phyloP scores from a whole-genome alignment of 2,888 invertebrate species.

The Cybosia mesomella region DNA sequence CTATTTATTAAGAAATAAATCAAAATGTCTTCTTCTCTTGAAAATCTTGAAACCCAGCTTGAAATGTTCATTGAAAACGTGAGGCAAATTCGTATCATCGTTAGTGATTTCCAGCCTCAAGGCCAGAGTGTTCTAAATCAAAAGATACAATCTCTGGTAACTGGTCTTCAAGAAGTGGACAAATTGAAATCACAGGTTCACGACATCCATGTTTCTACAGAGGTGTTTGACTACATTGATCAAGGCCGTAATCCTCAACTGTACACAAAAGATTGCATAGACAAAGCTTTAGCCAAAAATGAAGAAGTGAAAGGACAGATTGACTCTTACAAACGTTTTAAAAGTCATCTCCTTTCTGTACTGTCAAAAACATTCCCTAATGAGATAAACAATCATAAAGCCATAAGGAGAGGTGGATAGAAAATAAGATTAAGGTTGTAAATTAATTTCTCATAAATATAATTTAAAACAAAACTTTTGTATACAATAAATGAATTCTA shows the following conservation, averaged over 20 bases:
- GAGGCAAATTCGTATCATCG: slow-evolving; percentile 99
- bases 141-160: slow-evolving; percentile 97
- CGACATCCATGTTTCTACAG: slow-evolving; percentile 98
- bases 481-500: neutral
- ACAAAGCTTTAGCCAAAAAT: slow-evolving; percentile 98
- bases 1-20: neutral
- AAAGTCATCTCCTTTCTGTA: slow-evolving; percentile 96
- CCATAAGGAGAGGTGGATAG: slow-evolving; percentile 93
- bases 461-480: slow-evolving; percentile 7
- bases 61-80: slow-evolving; percentile 99
- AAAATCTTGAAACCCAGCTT: slow-evolving; percentile 96
- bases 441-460: slow-evolving; percentile 6
- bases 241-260: slow-evolving; percentile 99
- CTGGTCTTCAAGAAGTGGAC: slow-evolving; percentile 97
- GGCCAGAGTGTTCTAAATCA: slow-evolving; percentile 99
- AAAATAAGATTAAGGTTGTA: slow-evolving; percentile 25
- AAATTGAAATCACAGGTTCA: slow-evolving; percentile 96
- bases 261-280: slow-evolving; percentile 99
- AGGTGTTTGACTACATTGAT: slow-evolving; percentile 99
- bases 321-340: slow-evolving; percentile 98
- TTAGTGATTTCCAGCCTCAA: slow-evolving; percentile 99
- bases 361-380: slow-evolving; percentile 97
- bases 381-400: slow-evolving; percentile 97
- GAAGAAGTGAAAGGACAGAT: slow-evolving; percentile 99
- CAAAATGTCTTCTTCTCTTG: slow-evolving; percentile 92